Base-by-base conservation (phyloP, 1,140 invertebrate species). In the Caenorhabditis remanei region DNA sequence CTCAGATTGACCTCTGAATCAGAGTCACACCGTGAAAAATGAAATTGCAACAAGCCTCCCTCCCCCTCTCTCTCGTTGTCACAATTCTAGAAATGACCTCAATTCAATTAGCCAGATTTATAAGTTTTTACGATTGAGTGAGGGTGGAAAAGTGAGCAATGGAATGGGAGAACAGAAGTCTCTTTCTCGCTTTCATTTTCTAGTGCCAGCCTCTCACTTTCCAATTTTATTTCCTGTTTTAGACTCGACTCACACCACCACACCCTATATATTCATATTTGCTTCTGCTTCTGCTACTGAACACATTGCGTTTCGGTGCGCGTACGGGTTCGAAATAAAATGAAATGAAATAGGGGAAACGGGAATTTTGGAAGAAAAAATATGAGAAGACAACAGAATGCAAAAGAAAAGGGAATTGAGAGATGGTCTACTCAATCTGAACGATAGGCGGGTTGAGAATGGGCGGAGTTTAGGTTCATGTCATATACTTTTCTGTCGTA, bases 191-290 rank as follows among this genome's bases (percentile, higher is more conserved):
- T 32, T 2, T 2, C 32, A 32, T 32, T 32, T 32, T 32, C 4
- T 14, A 50, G 46, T 50, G 21, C 4, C 71, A 79, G 71, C 40
- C 71, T 79, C 71, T 79, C 46, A n/a, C n/a, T 79, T 79, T 53
- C 46, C 71, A 50, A 79, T 79, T 79, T 79, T 79, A 79, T 79
- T 50, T 79, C 43, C 71, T 79, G 46, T 79, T 79, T 79, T 50
- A 50, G 71, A 79, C 65, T 67, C 63, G 7, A 67, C 32, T 41
- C n/a, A 79, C 46, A 79, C 71, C 67, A 16, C 19, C 43, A 71
- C 40, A 40, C 55, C 24, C 21, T 32, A 50, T 79, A 50, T 79
- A 79, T 79, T 79, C 46, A 48, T 79, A 79, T 79, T 79, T 79
- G 71, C 71, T 79, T n/a, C 71, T 71, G 14, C 43, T 71, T 41